Evolutionary conservation across 2,888 invertebrate species (phyloP).

Genomic region (Clitarchus hookeri): DNA sequence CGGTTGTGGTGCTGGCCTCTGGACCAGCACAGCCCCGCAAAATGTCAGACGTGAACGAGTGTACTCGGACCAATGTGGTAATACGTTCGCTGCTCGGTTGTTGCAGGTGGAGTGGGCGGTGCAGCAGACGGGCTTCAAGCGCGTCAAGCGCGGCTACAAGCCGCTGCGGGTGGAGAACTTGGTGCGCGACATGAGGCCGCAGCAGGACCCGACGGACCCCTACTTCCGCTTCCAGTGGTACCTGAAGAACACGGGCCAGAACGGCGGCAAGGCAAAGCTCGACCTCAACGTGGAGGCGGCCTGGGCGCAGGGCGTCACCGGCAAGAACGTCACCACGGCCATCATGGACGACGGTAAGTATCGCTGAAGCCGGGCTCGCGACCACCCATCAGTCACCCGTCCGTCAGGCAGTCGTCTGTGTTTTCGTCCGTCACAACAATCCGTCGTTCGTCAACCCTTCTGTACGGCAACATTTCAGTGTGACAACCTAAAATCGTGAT

Average conservation of each 20-base stretch:
- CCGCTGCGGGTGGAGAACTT: slow-evolving; percentile 65
- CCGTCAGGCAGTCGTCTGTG: too few relatives aligned
- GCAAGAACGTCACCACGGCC: slow-evolving; percentile 97
- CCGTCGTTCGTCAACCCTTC: too few relatives aligned
- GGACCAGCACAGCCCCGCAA: too few relatives aligned
- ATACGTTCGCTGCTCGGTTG: neutral
- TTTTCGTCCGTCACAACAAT: too few relatives aligned
- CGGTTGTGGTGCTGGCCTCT: too few relatives aligned
- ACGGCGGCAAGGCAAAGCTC: slow-evolving; percentile 93
- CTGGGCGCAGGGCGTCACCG: slow-evolving; percentile 97
- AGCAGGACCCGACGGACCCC: slow-evolving; percentile 86
- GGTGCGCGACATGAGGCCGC: slow-evolving; percentile 54
- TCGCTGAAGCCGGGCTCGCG: too few relatives aligned
- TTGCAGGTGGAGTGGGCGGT: slow-evolving; percentile 83
- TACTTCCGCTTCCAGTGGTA: slow-evolving; percentile 98
- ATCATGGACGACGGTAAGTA: slow-evolving; percentile 98
- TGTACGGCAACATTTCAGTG: too few relatives aligned
- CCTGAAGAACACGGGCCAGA: slow-evolving; percentile 97
- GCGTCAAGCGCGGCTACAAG: slow-evolving; percentile 90
- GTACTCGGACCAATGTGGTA: too few relatives aligned
- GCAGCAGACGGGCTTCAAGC: slow-evolving; percentile 89
- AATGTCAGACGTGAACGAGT: too few relatives aligned
- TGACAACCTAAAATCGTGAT: too few relatives aligned
- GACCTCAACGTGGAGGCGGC: slow-evolving; percentile 98
- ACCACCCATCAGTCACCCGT: too few relatives aligned